Conservation (phyloP, 2,888 invertebrate genomes). For the Protonemura montana region DNA sequence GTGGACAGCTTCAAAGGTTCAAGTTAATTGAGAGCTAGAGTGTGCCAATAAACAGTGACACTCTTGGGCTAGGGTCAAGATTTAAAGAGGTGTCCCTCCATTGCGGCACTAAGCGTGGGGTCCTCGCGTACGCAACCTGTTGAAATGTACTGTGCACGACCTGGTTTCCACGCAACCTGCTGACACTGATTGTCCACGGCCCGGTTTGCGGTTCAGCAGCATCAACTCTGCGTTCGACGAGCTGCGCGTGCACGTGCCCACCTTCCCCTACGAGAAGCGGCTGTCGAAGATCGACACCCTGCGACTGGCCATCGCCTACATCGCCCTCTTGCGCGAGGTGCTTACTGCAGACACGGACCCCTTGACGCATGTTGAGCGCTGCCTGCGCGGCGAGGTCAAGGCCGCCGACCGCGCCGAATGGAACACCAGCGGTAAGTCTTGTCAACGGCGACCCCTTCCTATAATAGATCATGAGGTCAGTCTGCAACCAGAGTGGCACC, state of each 20-base stretch:
- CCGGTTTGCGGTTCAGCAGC: conserved; percentile 74
- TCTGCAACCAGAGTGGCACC: too few relatives aligned
- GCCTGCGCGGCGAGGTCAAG: conserved; percentile 87
- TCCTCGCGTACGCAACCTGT: too few relatives aligned
- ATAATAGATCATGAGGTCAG: too few relatives aligned
- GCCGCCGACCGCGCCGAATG: conserved; percentile 85
- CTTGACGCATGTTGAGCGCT: conserved; percentile 90
- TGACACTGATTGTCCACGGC: not conserved
- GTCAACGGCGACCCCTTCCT: too few relatives aligned
- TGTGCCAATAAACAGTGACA: too few relatives aligned
- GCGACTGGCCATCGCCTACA: conserved; percentile 95
- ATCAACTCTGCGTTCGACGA: conserved; percentile 99
- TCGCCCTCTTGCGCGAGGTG: conserved; percentile 89
- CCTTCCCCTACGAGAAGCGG: conserved; percentile 98
- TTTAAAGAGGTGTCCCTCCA: too few relatives aligned
- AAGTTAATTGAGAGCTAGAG: too few relatives aligned
- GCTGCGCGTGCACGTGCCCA: conserved; percentile 95
- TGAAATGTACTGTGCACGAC: too few relatives aligned
- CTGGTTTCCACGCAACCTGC: not conserved
- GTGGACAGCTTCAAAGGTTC: too few relatives aligned
- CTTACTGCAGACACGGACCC: conserved; percentile 90
- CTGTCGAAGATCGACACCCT: conserved; percentile 98
- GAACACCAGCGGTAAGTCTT: conserved; percentile 95
- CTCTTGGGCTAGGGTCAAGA: too few relatives aligned
- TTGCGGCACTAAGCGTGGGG: too few relatives aligned